Percentiles rank a stretch among this genome's conserved stretches.
Evolutionary conservation across 2,113 vertebrate species (phyloP).

Genomic region (Lamprologus speciosus): DNA sequence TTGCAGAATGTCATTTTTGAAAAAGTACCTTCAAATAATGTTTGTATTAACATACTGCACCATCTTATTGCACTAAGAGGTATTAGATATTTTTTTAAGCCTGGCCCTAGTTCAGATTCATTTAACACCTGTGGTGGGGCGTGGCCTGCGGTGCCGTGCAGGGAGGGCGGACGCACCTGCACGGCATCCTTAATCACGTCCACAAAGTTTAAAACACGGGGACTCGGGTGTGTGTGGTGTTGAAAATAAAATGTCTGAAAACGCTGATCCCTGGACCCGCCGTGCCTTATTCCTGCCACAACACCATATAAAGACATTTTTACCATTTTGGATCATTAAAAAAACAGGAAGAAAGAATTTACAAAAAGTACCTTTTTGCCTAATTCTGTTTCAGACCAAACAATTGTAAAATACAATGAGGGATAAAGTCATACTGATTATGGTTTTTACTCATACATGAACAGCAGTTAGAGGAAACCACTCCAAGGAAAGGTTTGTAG

Average conservation of each 20-base stretch:
- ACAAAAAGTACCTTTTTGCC: neutral
- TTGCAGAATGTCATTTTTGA: neutral
- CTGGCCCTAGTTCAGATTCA: neutral
- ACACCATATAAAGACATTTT: neutral
- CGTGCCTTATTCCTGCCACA: neutral
- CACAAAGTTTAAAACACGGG: too few species aligned
- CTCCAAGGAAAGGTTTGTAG: neutral
- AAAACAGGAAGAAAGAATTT: neutral
- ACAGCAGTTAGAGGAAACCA: neutral
- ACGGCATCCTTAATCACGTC: too few species aligned
- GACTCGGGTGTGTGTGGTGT: too few species aligned
- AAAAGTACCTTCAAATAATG: neutral
- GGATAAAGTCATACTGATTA: neutral
- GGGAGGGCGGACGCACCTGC: too few species aligned
- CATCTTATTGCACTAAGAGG: neutral
- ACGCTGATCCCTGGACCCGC: too few species aligned
- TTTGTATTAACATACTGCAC: neutral
- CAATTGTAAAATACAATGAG: neutral
- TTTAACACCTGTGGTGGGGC: neutral
- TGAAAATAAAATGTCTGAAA: too few species aligned
- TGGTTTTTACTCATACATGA: neutral
- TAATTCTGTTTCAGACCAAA: neutral
- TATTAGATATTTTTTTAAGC: neutral
- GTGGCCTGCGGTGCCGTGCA: too few species aligned
- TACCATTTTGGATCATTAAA: neutral